Conservation (phyloP, 2,888 invertebrate species). For the Resseliella maxima region DNA sequence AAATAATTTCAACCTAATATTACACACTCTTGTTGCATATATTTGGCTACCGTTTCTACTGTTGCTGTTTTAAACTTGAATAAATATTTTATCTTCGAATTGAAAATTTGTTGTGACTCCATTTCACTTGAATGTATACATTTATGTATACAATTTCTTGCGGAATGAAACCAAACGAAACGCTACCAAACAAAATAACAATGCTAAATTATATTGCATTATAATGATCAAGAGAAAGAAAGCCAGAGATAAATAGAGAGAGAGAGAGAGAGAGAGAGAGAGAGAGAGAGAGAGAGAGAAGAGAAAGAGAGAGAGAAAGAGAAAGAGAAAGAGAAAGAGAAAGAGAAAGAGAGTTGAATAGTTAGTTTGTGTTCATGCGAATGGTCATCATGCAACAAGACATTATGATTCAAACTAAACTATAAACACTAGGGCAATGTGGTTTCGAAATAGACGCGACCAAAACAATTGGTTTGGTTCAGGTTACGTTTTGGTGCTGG, state of each 20-base stretch:
- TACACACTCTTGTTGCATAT: conserved; percentile 13
- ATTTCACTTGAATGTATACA: conserved; percentile 44
- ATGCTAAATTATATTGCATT: conserved; percentile 31
- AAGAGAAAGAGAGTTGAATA: neutral
- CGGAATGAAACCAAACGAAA: conserved; percentile 7
- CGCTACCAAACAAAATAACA: neutral
- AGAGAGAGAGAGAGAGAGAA: no score
- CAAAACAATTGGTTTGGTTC: conserved; percentile 2
- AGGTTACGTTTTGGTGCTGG: neutral
- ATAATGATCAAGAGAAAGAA: neutral
- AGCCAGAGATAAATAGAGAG: no score
- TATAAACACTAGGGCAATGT: neutral
- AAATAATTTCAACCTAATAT: neutral
- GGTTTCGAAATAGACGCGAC: neutral
- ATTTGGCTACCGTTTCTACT: conserved; percentile 27
- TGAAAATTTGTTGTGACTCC: conserved; percentile 40
- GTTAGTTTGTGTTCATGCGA: neutral
- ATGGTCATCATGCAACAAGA: conserved; percentile 41
- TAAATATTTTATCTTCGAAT: conserved; percentile 49
- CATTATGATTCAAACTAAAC: neutral
- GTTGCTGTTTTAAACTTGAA: conserved; percentile 51
- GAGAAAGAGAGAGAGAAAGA: no score
- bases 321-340: no score
- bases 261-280: no score
- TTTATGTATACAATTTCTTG: neutral